Base-by-base conservation (phyloP, 2,888 invertebrate species). In the Rhodophaea formosa region DNA sequence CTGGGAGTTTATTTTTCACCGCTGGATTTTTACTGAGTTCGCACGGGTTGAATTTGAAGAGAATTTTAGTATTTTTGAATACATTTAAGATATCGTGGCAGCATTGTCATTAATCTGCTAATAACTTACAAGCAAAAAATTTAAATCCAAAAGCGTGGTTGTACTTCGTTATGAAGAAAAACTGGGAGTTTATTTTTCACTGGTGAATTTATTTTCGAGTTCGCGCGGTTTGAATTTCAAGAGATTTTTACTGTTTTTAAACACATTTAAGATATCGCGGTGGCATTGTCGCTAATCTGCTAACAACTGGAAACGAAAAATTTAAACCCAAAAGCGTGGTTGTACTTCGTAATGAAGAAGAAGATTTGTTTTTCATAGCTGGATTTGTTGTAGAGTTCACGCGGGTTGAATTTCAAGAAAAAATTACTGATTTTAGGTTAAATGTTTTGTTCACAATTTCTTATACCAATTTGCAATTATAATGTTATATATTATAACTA, bases 261-360 rank as follows among this genome's bases (percentile, higher is more conserved):
- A n/a, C 83, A 82, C 89, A 88, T 90, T 90, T 90, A 91, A 91
- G 91, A 91, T 91, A 91, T 86, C 84, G 77, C 77, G 68, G 75
- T 76, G 79, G 89, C 88, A 88, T 89, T 89, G 88, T 90, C 84
- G 87, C 88, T 91, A 91, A 91, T 91, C 90, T 86, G 84, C 82
- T 82, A 88, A 88, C 88, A 88, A 90, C 86, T 87, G 80, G 80
- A 82, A 85, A 82, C 88, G 86, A 85, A 87, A 87, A 86, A 76
- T 89, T 89, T 88, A 83, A 88, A 87, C 82, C 82, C 83, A 77
- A 71, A 75, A 70, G 79, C 78, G 74, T 69, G 71, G 74, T 68
- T 64, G 66, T 70, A 59, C 71, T 75, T 70, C 71, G 74, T 86
- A 86, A 88, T 88, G 84, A 85, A 84, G 83, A 87, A 88, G 63